phyloP scores from a whole-genome alignment of 2,888 invertebrate genomes.

The Pollenia angustigena region DNA sequence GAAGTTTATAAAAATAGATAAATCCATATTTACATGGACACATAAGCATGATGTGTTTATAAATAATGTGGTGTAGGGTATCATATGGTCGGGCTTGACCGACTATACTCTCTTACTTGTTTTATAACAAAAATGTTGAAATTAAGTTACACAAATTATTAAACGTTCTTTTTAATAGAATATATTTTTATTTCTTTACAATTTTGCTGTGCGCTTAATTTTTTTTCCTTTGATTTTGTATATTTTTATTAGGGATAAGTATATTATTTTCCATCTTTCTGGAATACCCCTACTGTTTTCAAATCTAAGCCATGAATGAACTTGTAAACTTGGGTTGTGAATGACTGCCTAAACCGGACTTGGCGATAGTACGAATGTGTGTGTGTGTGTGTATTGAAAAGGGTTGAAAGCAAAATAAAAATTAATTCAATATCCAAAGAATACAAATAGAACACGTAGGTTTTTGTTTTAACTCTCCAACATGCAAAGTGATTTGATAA shows the following conservation, averaged over 20 bases:
- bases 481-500: slow-evolving; percentile 40
- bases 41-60: too few relatives aligned
- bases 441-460: slow-evolving; percentile 63
- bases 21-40: too few relatives aligned
- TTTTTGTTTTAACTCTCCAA: slow-evolving; percentile 44
- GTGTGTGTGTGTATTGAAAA: background rate
- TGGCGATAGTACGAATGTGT: background rate
- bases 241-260: background rate
- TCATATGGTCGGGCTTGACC: too few relatives aligned
- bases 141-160: too few relatives aligned
- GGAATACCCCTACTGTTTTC: background rate
- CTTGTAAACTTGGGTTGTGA: background rate
- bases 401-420: slow-evolving; percentile 55
- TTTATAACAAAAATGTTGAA: too few relatives aligned
- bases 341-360: slow-evolving; percentile 38
- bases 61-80: too few relatives aligned
- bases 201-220: background rate
- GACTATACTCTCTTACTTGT: too few relatives aligned
- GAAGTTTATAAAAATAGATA: too few relatives aligned
- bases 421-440: slow-evolving; percentile 28
- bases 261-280: background rate
- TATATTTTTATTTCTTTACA: too few relatives aligned
- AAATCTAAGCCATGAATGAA: slow-evolving; percentile 3
- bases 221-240: background rate
- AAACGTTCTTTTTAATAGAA: too few relatives aligned